phyloP scores from a whole-genome alignment of 2,113 vertebrate species.

The Ammospiza caudacuta region DNA sequence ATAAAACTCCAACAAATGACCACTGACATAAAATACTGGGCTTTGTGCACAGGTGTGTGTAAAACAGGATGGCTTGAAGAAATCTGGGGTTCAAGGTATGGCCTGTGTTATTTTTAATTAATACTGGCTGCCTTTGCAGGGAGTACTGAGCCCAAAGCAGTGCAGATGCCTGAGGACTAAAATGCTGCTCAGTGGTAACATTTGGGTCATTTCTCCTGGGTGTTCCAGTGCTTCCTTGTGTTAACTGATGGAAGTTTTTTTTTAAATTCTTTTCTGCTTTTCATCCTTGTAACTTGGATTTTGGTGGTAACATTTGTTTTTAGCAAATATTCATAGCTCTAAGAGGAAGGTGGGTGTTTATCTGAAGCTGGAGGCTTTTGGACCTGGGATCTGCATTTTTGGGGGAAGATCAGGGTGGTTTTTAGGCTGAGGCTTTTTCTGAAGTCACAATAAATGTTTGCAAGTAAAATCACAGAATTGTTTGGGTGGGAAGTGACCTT shows the following conservation, averaged over 20 bases:
- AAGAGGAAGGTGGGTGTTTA: accelerated
- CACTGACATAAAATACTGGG: background rate
- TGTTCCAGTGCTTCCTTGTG: background rate
- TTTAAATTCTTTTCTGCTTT: background rate
- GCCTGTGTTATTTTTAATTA: background rate
- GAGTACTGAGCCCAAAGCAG: background rate
- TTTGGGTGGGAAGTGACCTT: background rate
- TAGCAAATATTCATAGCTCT: background rate
- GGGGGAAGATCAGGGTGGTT: background rate
- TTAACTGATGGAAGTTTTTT: background rate
- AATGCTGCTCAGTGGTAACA: background rate
- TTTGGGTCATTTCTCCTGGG: background rate
- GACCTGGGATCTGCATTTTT: background rate
- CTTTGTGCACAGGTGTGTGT: background rate
- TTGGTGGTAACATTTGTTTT: background rate
- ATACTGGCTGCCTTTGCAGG: background rate
- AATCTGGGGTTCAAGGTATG: background rate
- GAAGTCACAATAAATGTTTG: background rate
- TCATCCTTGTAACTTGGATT: background rate
- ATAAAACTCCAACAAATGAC: background rate
- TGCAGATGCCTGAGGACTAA: background rate
- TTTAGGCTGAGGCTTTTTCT: background rate
- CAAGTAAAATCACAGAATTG: background rate
- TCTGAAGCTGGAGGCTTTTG: background rate
- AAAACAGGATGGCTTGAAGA: background rate